Evolutionary conservation across 1,140 invertebrate species (phyloP), one percentile per base, ranked within the genome.

Genomic region (Habropoda laboriosa): DNA sequence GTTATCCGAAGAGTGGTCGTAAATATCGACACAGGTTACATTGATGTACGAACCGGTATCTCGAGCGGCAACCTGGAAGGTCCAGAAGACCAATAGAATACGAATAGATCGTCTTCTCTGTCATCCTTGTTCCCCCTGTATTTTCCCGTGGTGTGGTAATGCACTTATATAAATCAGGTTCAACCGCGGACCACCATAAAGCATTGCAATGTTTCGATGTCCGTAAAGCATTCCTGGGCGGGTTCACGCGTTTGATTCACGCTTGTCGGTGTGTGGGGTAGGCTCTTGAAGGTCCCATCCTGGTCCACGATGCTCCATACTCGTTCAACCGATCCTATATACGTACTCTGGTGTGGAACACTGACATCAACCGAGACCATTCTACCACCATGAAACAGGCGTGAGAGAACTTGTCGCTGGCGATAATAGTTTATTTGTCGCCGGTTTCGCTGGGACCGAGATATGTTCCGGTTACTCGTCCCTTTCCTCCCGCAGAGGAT

Each of bases 111-210:
- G 73, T 72, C 79, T 58, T 66, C 45, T 30, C 53, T 42, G 13
- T 45, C 70, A 27, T 30, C 24, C 70, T 53, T 49, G 58, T 45
- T 51, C 40, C 24, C 77, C 58, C 35, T 18, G 30, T 67, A 64
- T 67, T 72, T 68, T 58, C 68, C 86, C 72, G n/a, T 78, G 88
- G 85, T 89, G 88, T 87, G 88, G 92, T 92, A 92, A 93, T 93
- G 92, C 92, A 93, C 92, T 92, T 93, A 93, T 93, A 93, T 93
- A 93, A 93, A 93, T 93, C 92, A 93, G 89, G 91, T 93, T 93
- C 92, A 93, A 91, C 87, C 88, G 85, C 80, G 92, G 92, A 93
- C 92, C 92, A 93, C 92, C 92, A 93, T 93, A 92, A 93, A 93
- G 92, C 92, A 93, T 92, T 92, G 92, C 92, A 91, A 93, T 92